phyloP scores from a whole-genome alignment of 2,113 vertebrate genomes.

The Scomber japonicus region DNA sequence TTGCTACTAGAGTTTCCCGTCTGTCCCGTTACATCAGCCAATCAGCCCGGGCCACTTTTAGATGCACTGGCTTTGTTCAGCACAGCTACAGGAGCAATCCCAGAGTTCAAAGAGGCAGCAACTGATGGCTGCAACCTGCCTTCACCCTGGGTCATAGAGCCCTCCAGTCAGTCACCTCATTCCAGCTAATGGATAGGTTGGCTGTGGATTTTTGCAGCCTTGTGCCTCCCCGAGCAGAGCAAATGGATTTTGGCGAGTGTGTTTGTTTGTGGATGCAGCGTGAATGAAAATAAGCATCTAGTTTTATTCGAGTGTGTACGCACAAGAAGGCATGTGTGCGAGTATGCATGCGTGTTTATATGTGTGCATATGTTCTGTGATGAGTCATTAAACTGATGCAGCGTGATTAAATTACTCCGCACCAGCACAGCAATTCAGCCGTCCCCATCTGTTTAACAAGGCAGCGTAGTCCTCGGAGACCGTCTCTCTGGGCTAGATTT shows the following conservation, averaged over 20 bases:
- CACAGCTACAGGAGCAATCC: background rate
- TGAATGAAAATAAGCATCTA: constrained; percentile 2
- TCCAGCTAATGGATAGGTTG: background rate
- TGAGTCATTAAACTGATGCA: constrained; percentile 51
- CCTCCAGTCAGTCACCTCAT: background rate
- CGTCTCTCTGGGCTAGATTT: constrained; percentile 34
- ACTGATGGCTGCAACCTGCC: background rate
- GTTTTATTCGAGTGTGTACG: background rate
- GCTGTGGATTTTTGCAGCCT: background rate
- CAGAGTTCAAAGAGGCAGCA: background rate
- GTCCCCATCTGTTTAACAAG: constrained; percentile 62
- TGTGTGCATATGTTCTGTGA: constrained; percentile 16
- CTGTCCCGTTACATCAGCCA: too few species aligned
- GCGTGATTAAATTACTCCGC: constrained; percentile 62
- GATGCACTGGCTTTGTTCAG: background rate
- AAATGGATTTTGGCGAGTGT: constrained; percentile 19
- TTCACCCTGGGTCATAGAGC: background rate
- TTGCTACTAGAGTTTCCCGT: too few species aligned
- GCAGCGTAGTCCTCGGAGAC: constrained; percentile 37
- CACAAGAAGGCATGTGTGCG: background rate
- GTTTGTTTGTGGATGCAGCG: constrained; percentile 8
- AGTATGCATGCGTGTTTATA: constrained; percentile 1
- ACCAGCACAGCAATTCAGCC: constrained; percentile 28
- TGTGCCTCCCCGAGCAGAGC: background rate
- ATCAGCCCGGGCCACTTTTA: background rate